Evolutionary conservation across 2,888 invertebrate species (phyloP), one percentile per base, ranked within the genome.

Genomic region (Gnatocerus cornutus): DNA sequence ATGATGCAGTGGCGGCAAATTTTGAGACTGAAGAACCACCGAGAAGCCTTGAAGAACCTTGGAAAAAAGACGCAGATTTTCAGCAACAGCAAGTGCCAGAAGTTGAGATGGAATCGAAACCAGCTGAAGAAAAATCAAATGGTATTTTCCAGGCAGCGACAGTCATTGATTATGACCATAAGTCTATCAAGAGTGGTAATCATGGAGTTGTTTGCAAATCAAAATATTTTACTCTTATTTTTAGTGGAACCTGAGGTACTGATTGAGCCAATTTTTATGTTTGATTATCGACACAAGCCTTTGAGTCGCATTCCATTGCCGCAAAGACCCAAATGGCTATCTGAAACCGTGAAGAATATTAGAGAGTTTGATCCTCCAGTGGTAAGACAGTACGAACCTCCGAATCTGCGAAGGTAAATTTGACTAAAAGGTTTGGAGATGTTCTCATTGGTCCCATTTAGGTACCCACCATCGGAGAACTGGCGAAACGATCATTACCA

Each of bases 91-190:
- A 50, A 10, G 46, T 9, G 1, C 1, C 7, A 5, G 41, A 41
- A 41, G 41, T 6, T 12, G 3, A 8, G 1, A 37, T 37, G 7
- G 37, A 37, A 37, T 2, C 8, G 6, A n/a, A 37, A 37, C 3
- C 8, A 16, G 46, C 21, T 27, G 13, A 16, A 16, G 48, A 50
- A 16, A 13, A 87, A 68, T 82, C 89, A 8, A 10, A 21, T 76
- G 85, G 87, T 68, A 83, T 89, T 77, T 86, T 86, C 80, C 86
- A 87, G 56, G 88, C 92, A 72, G 86, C 88, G 41, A 87, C 89
- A 78, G 89, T 92, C 73, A 89, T 91, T 76, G 92, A 92, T 84
- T 92, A 92, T 86, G 90, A 90, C 74, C 92, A 92, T 82, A 90
- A 89, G 82, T 85, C 89, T 71, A 81, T 87, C 45, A 82, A 80